These are phyloP conservation scores for Archaeoteleia sp. DNA, from an alignment of 2,888 invertebrate species.

Conservation along the genomic window DNA sequence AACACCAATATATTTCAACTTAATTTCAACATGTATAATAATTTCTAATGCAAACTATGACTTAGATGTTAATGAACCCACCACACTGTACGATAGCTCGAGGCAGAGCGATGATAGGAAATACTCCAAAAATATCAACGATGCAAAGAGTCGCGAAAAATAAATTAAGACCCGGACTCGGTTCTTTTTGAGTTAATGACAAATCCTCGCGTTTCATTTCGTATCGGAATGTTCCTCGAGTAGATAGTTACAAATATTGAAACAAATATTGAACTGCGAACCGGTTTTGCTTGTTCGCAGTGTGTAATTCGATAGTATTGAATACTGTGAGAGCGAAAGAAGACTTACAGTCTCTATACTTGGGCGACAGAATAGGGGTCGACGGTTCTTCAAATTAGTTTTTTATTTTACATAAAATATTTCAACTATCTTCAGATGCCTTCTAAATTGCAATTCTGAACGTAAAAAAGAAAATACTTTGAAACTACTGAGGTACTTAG, in stretches of 20 bases:
- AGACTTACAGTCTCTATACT: constrained; percentile 63
- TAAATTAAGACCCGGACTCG: constrained; percentile 78
- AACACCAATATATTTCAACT: too few species aligned
- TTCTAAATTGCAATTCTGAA: too few species aligned
- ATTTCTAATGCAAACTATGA: too few species aligned
- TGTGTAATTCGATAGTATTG: constrained; percentile 64
- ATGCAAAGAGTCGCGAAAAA: constrained; percentile 85
- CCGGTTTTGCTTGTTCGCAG: constrained; percentile 64
- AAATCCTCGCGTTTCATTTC: constrained; percentile 65
- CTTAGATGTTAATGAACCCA: constrained; percentile 69
- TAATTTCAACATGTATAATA: too few species aligned
- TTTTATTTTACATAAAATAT: too few species aligned
- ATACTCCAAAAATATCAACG: constrained; percentile 88
- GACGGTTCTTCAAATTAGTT: too few species aligned
- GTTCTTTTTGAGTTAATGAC: constrained; percentile 59
- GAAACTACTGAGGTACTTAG: too few species aligned
- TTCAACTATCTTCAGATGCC: too few species aligned
- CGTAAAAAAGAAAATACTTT: too few species aligned
- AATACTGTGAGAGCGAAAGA: constrained; percentile 57
- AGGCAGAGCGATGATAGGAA: constrained; percentile 86
- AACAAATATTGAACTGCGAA: constrained; percentile 38
- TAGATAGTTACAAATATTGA: background rate
- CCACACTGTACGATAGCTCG: constrained; percentile 86
- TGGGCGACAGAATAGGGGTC: constrained; percentile 1
- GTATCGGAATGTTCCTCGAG: constrained; percentile 8